Conservation (phyloP, 2,797 vertebrate genomes). For the Sebastes iracundus region DNA sequence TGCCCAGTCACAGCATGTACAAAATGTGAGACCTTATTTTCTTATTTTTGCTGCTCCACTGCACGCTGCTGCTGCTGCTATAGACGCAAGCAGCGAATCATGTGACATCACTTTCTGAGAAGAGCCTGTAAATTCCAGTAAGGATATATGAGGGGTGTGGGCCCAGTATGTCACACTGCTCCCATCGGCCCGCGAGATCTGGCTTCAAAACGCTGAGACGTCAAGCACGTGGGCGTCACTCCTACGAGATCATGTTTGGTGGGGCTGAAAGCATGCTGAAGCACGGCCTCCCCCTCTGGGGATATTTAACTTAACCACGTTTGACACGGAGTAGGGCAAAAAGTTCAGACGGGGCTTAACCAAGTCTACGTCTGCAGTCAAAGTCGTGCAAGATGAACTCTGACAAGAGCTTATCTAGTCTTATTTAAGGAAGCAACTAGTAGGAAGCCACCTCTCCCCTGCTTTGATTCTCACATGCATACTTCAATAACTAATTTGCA, state of each 20-base stretch:
- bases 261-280: conserved; percentile 53
- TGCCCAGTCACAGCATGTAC: conserved; percentile 2
- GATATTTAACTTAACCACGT: conserved; percentile 64
- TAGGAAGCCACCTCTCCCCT: not conserved
- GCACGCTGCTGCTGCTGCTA: conserved; percentile 18
- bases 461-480: not conserved
- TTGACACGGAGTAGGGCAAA: conserved; percentile 56
- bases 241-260: conserved; percentile 55
- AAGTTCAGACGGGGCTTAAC: conserved; percentile 62
- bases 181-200: conserved; percentile 67
- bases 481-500: not conserved
- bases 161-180: conserved; percentile 71
- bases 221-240: conserved; percentile 71
- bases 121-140: conserved; percentile 78
- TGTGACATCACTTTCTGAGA: conserved; percentile 81
- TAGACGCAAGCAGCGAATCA: conserved; percentile 48
- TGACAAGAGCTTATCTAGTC: not conserved
- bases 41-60: not conserved
- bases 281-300: conserved; percentile 55
- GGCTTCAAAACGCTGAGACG: conserved; percentile 57
- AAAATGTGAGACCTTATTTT: conserved; percentile 22
- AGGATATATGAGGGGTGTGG: conserved; percentile 73
- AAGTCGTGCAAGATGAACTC: conserved; percentile 9
- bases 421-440: too few species aligned
- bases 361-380: conserved; percentile 35